Evolutionary conservation across 2,113 vertebrate species (phyloP).

Genomic region (Aegypius monachus): DNA sequence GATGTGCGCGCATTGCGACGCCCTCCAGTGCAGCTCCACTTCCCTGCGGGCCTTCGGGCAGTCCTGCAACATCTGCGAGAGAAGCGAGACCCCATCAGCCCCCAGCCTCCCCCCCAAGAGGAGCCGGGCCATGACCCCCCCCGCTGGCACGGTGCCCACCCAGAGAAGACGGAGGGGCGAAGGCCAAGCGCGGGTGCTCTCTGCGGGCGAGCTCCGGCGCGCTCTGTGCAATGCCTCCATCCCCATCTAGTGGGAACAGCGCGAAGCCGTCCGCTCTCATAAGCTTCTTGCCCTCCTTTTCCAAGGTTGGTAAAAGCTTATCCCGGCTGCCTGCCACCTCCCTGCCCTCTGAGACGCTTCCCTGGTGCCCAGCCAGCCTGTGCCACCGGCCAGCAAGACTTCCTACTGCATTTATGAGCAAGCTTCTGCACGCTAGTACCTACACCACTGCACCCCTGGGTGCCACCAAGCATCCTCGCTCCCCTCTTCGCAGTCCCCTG

Average conservation of each 20-base stretch:
- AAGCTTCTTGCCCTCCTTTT: background rate
- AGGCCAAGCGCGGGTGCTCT: accelerated
- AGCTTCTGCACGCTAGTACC: background rate
- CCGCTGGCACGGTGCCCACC: background rate
- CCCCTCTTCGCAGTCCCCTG: background rate
- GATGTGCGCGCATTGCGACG: conserved; percentile 91
- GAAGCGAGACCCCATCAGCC: background rate
- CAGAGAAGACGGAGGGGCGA: accelerated
- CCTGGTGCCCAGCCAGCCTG: background rate
- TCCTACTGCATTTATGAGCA: accelerated
- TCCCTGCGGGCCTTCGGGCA: conserved; percentile 93
- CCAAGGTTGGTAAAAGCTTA: background rate
- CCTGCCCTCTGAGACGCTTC: background rate
- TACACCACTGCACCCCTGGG: background rate
- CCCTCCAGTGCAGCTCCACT: conserved; percentile 95
- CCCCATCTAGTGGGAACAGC: conserved; percentile 37
- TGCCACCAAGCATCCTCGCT: background rate
- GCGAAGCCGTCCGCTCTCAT: background rate
- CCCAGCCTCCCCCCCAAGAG: accelerated
- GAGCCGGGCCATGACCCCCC: accelerated
- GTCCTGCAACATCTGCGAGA: conserved; percentile 91
- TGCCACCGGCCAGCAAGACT: background rate
- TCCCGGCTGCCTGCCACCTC: background rate
- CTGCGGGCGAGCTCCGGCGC: accelerated
- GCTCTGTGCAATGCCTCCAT: background rate